A percentile compares a stretch with the other conserved stretches of the same genome.
These are phyloP conservation scores for Lycaena phlaeas DNA, from an alignment of 2,888 invertebrate species.

Conservation along the genomic window DNA sequence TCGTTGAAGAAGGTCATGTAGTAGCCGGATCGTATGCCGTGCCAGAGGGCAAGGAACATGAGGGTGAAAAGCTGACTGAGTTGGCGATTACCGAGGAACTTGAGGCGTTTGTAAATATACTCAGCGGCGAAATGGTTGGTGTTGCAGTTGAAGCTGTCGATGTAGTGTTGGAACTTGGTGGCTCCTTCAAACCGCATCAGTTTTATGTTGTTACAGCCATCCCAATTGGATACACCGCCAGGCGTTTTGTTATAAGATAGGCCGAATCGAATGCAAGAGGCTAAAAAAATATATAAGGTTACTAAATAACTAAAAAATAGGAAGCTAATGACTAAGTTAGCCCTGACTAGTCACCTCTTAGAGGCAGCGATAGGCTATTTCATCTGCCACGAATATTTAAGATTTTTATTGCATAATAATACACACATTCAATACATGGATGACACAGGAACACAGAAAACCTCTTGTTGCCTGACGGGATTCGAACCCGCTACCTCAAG, in stretches of 20 bases:
- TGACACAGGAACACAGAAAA: too few species aligned
- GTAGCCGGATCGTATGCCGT: constrained; percentile 95
- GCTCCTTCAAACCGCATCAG: constrained; percentile 87
- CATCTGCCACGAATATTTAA: too few species aligned
- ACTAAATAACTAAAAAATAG: not conserved
- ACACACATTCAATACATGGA: too few species aligned
- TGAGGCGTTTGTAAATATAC: constrained; percentile 94
- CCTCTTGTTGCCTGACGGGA: too few species aligned
- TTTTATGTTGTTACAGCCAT: constrained; percentile 92
- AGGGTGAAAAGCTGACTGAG: constrained; percentile 88
- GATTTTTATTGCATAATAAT: too few species aligned
- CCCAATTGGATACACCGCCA: constrained; percentile 72
- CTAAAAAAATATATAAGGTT: constrained; percentile 36
- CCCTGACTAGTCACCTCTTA: too few species aligned
- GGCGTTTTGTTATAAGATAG: constrained; percentile 86
- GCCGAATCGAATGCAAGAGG: constrained; percentile 76
- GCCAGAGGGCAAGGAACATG: constrained; percentile 94
- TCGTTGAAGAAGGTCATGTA: constrained; percentile 94
- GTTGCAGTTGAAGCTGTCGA: constrained; percentile 94
- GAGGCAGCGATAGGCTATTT: too few species aligned
- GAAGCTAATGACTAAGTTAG: too few species aligned
- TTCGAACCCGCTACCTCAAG: too few species aligned
- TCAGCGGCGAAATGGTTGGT: constrained; percentile 96
- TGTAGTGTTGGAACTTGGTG: constrained; percentile 88
- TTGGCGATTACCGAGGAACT: constrained; percentile 87